Conservation (phyloP, 2,113 vertebrate genomes). For the Ariopsis seemanni region DNA sequence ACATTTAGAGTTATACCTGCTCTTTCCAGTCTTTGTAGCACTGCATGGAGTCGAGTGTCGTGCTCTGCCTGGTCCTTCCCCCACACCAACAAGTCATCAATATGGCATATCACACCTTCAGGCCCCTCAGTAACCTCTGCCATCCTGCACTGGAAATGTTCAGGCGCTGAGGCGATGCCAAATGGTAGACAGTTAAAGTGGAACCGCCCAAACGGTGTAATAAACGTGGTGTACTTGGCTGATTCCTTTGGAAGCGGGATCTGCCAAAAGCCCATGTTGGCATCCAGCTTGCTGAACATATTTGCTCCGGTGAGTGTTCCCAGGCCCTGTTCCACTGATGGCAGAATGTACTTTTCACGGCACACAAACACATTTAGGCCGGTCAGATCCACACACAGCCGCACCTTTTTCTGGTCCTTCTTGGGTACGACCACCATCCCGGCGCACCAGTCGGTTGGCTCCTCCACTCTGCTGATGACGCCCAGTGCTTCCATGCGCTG, state of each 20-base stretch:
- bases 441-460: too few relatives aligned
- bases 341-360: too few relatives aligned
- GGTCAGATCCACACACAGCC: too few relatives aligned
- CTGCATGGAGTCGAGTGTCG: conserved; percentile 19
- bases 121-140: conserved; percentile 35
- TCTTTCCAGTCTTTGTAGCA: conserved; percentile 28
- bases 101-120: conserved; percentile 42
- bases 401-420: too few relatives aligned
- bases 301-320: too few relatives aligned
- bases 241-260: background rate
- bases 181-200: background rate
- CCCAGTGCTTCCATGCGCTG: too few relatives aligned
- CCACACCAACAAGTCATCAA: conserved; percentile 42
- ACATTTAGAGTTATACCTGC: conserved; percentile 40
- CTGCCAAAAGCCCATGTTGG: conserved; percentile 23
- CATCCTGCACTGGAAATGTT: conserved; percentile 55
- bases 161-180: conserved; percentile 3
- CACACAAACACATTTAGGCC: too few relatives aligned
- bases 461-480: too few relatives aligned
- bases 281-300: too few relatives aligned
- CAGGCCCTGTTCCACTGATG: too few relatives aligned
- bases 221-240: conserved; percentile 20
- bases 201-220: background rate
- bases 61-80: conserved; percentile 31
- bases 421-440: too few relatives aligned